Conservation (phyloP, 2,113 vertebrate species). For the Anhinga anhinga region DNA sequence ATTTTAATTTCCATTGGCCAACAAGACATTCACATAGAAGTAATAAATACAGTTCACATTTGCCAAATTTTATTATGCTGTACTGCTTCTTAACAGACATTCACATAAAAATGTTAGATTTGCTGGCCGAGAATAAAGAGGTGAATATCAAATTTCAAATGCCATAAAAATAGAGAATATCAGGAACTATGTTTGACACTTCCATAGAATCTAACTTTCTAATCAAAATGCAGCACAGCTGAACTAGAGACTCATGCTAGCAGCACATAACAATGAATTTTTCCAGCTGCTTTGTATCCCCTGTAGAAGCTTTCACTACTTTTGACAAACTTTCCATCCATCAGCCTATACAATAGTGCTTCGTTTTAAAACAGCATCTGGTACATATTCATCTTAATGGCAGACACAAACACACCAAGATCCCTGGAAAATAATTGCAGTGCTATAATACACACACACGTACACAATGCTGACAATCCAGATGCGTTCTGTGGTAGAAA, state of each 20-base stretch:
- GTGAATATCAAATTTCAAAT: neutral
- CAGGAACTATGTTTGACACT: neutral
- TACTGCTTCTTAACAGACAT: neutral
- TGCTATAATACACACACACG: neutral
- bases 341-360: slow-evolving; percentile 21
- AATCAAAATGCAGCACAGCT: neutral
- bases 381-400: slow-evolving; percentile 1
- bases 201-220: neutral
- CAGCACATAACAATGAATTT: slow-evolving; percentile 24
- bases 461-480: neutral
- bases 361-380: slow-evolving; percentile 54
- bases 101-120: neutral
- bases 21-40: neutral
- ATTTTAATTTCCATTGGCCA: slow-evolving; percentile 42
- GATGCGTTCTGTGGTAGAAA: neutral
- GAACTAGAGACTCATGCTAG: neutral
- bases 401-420: slow-evolving; percentile 30
- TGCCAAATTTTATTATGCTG: neutral
- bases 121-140: neutral
- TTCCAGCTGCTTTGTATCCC: slow-evolving; percentile 34
- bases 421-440: slow-evolving; percentile 37
- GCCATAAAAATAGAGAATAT: neutral
- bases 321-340: slow-evolving; percentile 51
- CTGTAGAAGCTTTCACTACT: slow-evolving; percentile 28
- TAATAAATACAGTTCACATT: slow-evolving; percentile 9